A percentile compares a stretch with the other conserved stretches of the same genome.
Conservation (phyloP, 2,888 invertebrate species). For the Chaetogeoica ovagalla region DNA sequence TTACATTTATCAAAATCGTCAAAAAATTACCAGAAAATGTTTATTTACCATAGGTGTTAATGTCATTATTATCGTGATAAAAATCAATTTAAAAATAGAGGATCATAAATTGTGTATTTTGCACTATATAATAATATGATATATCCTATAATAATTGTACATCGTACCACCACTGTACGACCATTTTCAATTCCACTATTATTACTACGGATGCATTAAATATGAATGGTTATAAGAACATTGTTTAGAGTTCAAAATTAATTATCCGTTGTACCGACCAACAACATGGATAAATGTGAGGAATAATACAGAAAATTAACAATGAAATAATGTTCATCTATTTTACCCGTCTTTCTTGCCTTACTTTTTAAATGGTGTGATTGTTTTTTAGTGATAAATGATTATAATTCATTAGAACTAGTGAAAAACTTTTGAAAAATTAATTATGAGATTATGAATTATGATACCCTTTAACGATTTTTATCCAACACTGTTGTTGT, state of each 20-base stretch:
- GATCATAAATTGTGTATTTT: neutral
- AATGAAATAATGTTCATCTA: neutral
- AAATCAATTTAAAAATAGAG: neutral
- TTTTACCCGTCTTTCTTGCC: neutral
- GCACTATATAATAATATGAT: neutral
- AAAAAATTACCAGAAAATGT: too few species aligned
- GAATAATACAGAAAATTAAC: neutral
- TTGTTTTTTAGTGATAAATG: slow-evolving; percentile 9
- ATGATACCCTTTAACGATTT: neutral
- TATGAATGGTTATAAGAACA: neutral
- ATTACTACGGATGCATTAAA: neutral
- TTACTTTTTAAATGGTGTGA: slow-evolving; percentile 7
- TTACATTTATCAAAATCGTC: too few species aligned
- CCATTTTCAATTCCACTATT: too few species aligned
- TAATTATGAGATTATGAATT: slow-evolving; percentile 21
- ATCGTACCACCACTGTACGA: too few species aligned
- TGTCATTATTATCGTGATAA: neutral
- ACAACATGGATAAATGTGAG: neutral
- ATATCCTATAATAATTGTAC: neutral
- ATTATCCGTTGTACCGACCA: neutral
- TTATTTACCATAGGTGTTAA: too few species aligned
- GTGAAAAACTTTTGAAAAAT: neutral
- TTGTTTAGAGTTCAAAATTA: neutral
- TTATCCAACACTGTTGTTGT: slow-evolving; percentile 22
- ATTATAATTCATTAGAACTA: slow-evolving; percentile 10